A percentile compares a stretch with the other conserved stretches of the same genome.
Evolutionary conservation across 2,888 invertebrate genomes (phyloP).

Genomic region (Nomada ferruginata): DNA sequence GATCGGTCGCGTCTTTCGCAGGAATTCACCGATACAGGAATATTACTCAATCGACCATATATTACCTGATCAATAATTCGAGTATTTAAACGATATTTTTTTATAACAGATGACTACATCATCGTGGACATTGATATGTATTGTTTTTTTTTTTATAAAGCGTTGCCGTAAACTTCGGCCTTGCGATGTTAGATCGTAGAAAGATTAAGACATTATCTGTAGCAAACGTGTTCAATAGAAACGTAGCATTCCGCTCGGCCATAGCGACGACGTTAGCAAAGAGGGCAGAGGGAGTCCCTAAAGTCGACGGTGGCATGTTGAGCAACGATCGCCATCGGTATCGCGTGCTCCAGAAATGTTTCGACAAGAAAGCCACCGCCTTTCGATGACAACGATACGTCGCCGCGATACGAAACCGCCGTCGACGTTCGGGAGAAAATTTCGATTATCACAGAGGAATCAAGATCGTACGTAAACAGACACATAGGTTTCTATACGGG

Average conservation of each 20-base stretch:
- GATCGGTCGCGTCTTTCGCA: constrained; percentile 22
- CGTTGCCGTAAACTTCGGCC: too few species aligned
- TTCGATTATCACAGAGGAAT: too few species aligned
- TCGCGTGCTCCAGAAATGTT: constrained; percentile 74
- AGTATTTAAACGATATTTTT: constrained; percentile 8
- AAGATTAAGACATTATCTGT: constrained; percentile 27
- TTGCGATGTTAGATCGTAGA: neutral
- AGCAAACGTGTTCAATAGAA: neutral
- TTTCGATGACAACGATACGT: constrained; percentile 61
- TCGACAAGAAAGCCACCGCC: constrained; percentile 57
- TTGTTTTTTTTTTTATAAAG: neutral
- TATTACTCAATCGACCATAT: constrained; percentile 14
- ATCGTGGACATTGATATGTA: neutral
- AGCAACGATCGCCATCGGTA: constrained; percentile 70
- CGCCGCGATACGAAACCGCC: constrained; percentile 58
- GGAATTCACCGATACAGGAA: neutral
- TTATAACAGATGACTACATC: neutral
- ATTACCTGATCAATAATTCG: constrained; percentile 1
- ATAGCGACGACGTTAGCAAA: constrained; percentile 34
- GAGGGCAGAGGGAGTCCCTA: constrained; percentile 40
- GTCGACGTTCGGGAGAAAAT: neutral
- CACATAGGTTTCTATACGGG: neutral
- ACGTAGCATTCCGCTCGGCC: constrained; percentile 21
- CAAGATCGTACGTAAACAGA: neutral
- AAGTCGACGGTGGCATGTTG: constrained; percentile 63